These are phyloP conservation scores for Psilopsiagon aymara DNA, from an alignment of 2,113 vertebrate genomes.

Conservation along the genomic window DNA sequence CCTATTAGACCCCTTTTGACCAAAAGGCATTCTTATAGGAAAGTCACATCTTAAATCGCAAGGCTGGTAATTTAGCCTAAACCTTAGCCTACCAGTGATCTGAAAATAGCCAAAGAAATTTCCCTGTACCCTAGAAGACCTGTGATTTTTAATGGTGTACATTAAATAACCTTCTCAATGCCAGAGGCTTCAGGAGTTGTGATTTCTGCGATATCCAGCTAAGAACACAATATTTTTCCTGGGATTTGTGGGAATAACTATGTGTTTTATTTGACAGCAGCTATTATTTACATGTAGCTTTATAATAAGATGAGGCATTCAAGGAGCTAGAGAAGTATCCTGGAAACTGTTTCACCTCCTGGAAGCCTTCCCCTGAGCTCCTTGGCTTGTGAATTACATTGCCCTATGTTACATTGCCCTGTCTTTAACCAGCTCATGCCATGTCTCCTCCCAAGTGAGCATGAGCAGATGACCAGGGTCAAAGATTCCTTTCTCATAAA, in stretches of 20 bases:
- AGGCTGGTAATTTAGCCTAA: neutral
- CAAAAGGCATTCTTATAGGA: neutral
- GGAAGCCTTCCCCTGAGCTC: neutral
- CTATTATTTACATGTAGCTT: neutral
- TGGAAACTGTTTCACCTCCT: neutral
- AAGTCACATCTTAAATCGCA: neutral
- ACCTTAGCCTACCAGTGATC: neutral
- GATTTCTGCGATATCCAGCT: neutral
- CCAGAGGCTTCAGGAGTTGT: neutral
- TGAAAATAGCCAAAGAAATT: neutral
- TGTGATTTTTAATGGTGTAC: neutral
- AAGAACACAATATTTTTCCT: neutral
- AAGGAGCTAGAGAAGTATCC: neutral
- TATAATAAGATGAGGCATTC: neutral
- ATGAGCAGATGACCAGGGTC: neutral
- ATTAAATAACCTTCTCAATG: neutral
- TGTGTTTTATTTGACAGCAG: neutral
- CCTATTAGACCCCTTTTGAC: neutral
- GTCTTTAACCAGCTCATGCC: neutral
- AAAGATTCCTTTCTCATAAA: neutral
- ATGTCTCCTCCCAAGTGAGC: accelerated
- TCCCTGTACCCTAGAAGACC: neutral
- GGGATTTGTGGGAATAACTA: neutral
- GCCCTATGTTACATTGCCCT: neutral
- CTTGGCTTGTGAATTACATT: neutral